Evolutionary conservation across 1,140 invertebrate species (phyloP), one percentile per base, ranked within the genome.

Genomic region (Drosophila lacteicornis): DNA sequence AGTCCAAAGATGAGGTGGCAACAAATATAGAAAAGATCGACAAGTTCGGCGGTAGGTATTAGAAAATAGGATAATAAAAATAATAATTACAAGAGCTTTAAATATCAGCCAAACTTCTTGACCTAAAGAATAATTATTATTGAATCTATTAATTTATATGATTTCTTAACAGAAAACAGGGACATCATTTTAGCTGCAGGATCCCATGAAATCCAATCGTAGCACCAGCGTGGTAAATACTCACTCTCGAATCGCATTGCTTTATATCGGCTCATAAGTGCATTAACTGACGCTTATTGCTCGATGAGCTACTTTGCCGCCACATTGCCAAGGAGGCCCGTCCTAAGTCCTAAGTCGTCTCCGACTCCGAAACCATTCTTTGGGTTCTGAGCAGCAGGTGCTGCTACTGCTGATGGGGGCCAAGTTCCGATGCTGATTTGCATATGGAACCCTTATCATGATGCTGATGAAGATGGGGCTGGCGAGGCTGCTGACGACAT

Each of bases 371-470:
- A 57, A 63, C 51, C 51, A 59, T 57, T 79, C 66, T 79, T 71
- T 61, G 53, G 42, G 53, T 17, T 19, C 43, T 25, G 22, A 25
- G 22, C 9, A 53, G 51, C 38, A 36, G 57, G 56, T 36, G 63
- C 49, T 38, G 22, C 38, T 22, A 17, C 12, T 40, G 19, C 8
- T 33, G 65, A 47, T 70, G 67, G 42, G 42, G 51, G 13, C 59
- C 76, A 53, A 61, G 69, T 75, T 75, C 82, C 80, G 78, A 79
- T 75, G 76, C 74, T 83, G 82, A 91, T 82, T 91, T 83, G 73
- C 87, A 91, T 91, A 78, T 83, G 86, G 86, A 91, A 87, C 86
- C 65, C 76, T 78, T 73, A 87, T 91, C 71, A 86, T 91, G 79
- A 83, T 57, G 74, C 75, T 69, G 61, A 66, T 80, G 76, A 79